These are phyloP conservation scores for Crotophaga sulcirostris DNA, from an alignment of 2,113 vertebrate species.

Conservation along the genomic window DNA sequence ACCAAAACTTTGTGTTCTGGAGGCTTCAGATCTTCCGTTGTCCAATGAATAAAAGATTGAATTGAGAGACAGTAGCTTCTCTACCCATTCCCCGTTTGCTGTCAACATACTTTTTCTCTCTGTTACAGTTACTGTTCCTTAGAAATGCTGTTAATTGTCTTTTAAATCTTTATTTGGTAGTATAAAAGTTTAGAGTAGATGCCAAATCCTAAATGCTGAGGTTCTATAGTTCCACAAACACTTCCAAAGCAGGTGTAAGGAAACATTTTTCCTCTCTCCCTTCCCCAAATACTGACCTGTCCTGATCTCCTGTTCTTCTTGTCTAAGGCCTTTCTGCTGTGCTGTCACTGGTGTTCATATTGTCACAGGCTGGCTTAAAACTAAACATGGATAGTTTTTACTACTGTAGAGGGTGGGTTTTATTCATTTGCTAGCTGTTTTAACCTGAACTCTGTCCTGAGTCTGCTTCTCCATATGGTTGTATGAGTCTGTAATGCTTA, in stretches of 20 bases:
- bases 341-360: background rate
- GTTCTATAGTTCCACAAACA: background rate
- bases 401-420: fast-evolving
- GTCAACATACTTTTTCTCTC: background rate
- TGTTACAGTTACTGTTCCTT: background rate
- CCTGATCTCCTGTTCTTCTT: background rate
- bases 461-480: background rate
- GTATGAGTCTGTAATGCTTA: background rate
- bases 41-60: background rate
- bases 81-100: background rate
- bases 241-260: background rate
- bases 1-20: background rate
- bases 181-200: background rate
- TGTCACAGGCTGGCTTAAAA: background rate
- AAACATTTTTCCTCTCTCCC: background rate
- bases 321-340: background rate
- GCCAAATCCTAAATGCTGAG: background rate
- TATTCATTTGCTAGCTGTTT: background rate
- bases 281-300: background rate
- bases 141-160: background rate
- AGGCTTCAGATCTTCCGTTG: background rate
- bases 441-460: background rate
- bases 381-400: background rate
- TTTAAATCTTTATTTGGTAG: background rate
- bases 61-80: background rate